Percentiles rank a stretch among this genome's conserved stretches.
phyloP scores from a whole-genome alignment of 53 echinoderm and acorn worm species.

The Hippasteria phrygiana region DNA sequence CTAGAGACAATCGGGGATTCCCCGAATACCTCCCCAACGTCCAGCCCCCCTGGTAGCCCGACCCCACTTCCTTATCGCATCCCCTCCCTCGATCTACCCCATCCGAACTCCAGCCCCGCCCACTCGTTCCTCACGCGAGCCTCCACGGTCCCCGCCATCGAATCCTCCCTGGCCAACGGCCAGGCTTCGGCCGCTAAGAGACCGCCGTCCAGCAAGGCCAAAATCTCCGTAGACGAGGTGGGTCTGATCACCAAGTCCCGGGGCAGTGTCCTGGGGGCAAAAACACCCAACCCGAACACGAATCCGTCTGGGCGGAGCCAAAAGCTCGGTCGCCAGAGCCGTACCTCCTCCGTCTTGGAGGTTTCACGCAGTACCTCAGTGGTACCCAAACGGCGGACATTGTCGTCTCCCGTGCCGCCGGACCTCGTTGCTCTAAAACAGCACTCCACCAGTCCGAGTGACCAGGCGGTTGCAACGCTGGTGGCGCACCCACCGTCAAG shows the following conservation, averaged over 20 bases:
- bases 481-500: background rate
- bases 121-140: background rate
- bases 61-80: background rate
- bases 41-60: constrained; percentile 48
- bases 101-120: background rate
- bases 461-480: background rate
- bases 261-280: background rate
- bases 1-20: constrained; percentile 55
- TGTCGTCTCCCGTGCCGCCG: constrained; percentile 35
- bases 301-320: constrained; percentile 18
- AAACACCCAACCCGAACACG: constrained; percentile 12
- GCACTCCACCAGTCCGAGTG: background rate
- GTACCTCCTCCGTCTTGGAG: background rate
- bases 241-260: constrained; percentile 19
- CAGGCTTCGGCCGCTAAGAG: background rate
- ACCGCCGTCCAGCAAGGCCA: background rate
- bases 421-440: background rate
- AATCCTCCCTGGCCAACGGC: background rate
- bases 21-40: constrained; percentile 7
- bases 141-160: constrained; percentile 14
- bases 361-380: background rate
- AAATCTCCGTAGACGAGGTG: constrained; percentile 57
- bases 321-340: background rate
- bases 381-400: constrained; percentile 19
- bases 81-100: constrained; percentile 15